A percentile compares a stretch with the other conserved stretches of the same genome.
Conservation (phyloP, 2,797 vertebrate genomes). For the Tamandua tetradactyla region DNA sequence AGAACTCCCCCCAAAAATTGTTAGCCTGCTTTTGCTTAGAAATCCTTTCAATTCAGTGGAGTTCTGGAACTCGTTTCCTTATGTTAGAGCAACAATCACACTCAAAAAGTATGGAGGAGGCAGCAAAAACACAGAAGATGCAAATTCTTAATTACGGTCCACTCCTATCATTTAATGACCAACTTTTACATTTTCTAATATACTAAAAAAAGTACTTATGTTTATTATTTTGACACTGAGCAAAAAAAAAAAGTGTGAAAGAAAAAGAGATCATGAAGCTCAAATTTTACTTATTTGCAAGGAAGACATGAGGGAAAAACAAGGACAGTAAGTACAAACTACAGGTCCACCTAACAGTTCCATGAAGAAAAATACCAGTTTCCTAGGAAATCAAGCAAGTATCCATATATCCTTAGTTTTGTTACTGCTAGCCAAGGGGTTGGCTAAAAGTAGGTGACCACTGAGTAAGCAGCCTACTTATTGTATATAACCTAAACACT, state of each 20-base stretch:
- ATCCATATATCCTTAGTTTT: background rate
- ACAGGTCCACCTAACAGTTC: background rate
- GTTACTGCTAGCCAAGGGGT: background rate
- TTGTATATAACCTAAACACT: background rate
- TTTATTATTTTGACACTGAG: background rate
- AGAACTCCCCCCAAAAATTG: too few relatives aligned
- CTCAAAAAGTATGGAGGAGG: background rate
- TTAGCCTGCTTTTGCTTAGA: background rate
- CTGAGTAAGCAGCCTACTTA: background rate
- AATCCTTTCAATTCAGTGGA: background rate
- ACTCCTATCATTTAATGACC: background rate
- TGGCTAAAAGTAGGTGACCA: conserved; percentile 10
- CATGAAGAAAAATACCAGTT: conserved; percentile 4
- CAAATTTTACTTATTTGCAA: background rate
- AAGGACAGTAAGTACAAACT: background rate
- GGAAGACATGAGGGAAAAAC: background rate
- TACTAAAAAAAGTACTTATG: background rate
- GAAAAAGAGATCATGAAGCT: background rate
- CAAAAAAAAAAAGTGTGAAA: background rate
- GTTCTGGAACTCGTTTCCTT: conserved; percentile 20
- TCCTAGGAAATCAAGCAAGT: background rate
- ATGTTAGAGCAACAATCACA: background rate
- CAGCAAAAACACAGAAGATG: conserved; percentile 5
- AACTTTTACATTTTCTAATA: background rate
- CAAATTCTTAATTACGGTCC: background rate